Base-by-base conservation (phyloP, 2,113 vertebrate species). In the Psittacus erithacus region DNA sequence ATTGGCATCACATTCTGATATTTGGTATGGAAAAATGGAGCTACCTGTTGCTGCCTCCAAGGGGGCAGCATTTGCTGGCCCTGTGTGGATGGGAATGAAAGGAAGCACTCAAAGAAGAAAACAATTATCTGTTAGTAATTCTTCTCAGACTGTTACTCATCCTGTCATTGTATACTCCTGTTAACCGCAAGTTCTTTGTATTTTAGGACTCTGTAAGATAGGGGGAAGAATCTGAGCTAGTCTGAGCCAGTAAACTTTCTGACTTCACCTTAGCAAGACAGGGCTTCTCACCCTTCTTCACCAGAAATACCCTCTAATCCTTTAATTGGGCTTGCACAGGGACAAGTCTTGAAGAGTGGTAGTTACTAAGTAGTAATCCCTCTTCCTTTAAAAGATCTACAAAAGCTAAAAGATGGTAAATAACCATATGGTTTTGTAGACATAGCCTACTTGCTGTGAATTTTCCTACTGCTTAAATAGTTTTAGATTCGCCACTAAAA, bases 301-400 rank as follows among this genome's bases (percentile, higher is more conserved):
- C 47, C 10, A 38, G 74, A 50, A 88, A 39, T 10, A 25, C 39
- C 35, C 20, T 43, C 76, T 65, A n/a, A n/a, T 75, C n/a, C 27
- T 83, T 68, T 60, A 14, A 49, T 8, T 88, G 25, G 27, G 41
- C 62, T 67, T 75, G 25, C 71, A 27, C 10, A 24, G 27, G 53
- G 24, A 14, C 2, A 7, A 35, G 12, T 52, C 44, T 85, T 0
- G 0, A 83, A 70, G n/a, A 67, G 33, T 23, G 24, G 22, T 1
- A 24, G 13, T 76, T 71, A 41, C 14, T 44, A 25, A 35, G 33
- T 39, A 69, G n/a, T 23, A 71, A 87, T 49, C n/a, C 15, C 28
- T 73, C 5, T 62, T 43, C 49, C 52, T 79, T 70, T 29, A 57
- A 25, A 49, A 79, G 6, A 35, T 25, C 53, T 74, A 25, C 29